Conservation (phyloP, 2,888 invertebrate species). For the Melanargia galathea region DNA sequence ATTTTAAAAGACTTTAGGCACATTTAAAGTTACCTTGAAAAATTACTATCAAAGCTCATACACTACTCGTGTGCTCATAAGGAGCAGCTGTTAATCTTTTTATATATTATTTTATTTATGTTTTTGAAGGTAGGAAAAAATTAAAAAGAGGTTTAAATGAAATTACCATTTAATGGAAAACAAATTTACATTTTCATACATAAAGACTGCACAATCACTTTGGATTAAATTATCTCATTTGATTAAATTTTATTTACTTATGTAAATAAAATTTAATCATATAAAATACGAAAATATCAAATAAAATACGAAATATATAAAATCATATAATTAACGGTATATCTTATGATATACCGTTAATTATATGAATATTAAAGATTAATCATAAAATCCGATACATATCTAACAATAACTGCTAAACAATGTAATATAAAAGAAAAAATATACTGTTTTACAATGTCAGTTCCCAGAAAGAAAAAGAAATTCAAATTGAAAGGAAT, state of each 20-base stretch:
- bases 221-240: constrained; percentile 34
- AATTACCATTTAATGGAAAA: constrained; percentile 67
- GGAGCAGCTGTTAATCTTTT: no score
- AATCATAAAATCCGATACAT: constrained; percentile 40
- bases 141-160: constrained; percentile 49
- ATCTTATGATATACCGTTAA: no score
- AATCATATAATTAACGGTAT: constrained; percentile 14
- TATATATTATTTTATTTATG: neutral
- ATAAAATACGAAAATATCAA: constrained; percentile 14
- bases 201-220: constrained; percentile 46
- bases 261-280: neutral
- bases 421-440: constrained; percentile 25
- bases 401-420: constrained; percentile 27
- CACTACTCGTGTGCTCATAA: no score
- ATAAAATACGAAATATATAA: constrained; percentile 39
- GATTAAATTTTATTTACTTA: constrained; percentile 43
- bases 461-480: constrained; percentile 1
- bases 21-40: no score
- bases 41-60: no score
- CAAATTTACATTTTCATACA: constrained; percentile 73
- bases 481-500: constrained; percentile 2
- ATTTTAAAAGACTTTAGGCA: no score
- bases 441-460: constrained; percentile 23
- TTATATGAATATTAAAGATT: neutral
- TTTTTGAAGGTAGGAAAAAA: constrained; percentile 1